Evolutionary conservation across 2,888 invertebrate genomes (phyloP), one percentile per base, ranked within the genome.

Genomic region (Allacma fusca): DNA sequence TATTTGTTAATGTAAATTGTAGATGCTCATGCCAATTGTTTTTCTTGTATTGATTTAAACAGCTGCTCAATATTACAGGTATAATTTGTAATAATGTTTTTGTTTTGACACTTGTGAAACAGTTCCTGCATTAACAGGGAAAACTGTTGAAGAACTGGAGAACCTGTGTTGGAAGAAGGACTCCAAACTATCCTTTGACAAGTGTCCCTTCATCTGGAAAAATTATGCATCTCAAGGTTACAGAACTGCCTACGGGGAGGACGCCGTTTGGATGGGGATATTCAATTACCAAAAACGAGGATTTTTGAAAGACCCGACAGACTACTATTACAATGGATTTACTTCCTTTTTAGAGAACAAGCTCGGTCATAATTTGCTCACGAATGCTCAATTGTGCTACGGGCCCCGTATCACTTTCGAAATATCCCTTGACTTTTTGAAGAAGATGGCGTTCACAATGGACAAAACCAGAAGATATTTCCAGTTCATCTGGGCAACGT

Each of bases 401-500:
- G 83, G 82, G 4, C 88, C 90, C 26, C 88, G 91, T 81, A 89
- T 92, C 81, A 91, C 91, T 65, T 91, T 91, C 77, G 90, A 91
- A 83, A 91, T 92, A 21, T 87, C 94, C 4, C 87, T 95, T 50
- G 90, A 93, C 77, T 94, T 93, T 85, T 88, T 92, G 12, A 86
- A 88, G 75, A 91, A 91, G 83, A 90, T 94, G 78, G 89, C 91
- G 0, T 86, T 87, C 0, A 88, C 88, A 4, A 90, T 94, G 85
- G 87, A 87, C 74, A 85, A 88, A 0, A 13, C 62, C 12, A 28
- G 34, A 1, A 89, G 90, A 24, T 91, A 92, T 85, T 95, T 96
- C 86, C 93, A 92, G 0, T 92, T 96, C 83, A 92, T 94, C 85
- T 96, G 96, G 94, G 90, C 93, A 79, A 91, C 92, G 0, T 91